Evolutionary conservation across 1,140 invertebrate genomes (phyloP), one percentile per base, ranked within the genome.

Genomic region (Riptortus pedestris): DNA sequence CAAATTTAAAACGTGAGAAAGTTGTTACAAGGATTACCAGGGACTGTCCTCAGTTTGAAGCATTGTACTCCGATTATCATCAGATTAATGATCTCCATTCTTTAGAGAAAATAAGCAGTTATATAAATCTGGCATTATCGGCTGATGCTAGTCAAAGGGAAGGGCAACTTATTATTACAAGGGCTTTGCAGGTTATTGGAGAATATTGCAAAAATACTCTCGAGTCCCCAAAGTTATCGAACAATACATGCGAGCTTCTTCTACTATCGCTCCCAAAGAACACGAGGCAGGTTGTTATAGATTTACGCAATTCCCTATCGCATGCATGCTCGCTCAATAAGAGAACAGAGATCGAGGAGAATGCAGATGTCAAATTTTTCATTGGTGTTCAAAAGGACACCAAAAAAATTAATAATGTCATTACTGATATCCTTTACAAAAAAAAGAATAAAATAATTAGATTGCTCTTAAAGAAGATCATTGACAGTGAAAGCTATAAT

Each of bases 81-180:
- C 20, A 60, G 55, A 62, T 69, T 47, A 62, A 63, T 48, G 68
- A 69, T 63, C 55, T 64, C 16, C 29, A 66, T 63, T 69, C 68
- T 24, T 63, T 69, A 43, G 27, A 66, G 38, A 68, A 66, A 63
- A 66, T 68, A 57, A 55, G 26, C 12, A 16, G 58, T 4, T 64
- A 64, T 64, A 2, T 64, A 58, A 57, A 22, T 9, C 22, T 64
- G 2, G 51, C 52, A 5, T 14, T 57, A 16, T 57, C 31, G 14
- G 24, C 29, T 16, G 20, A 64, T 58, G 14, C 63, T 59, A 22
- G 7, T 5, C 18, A 57, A 9, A 64, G 22, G 18, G 29, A 64
- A 64, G 63, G 63, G 45, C 51, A 58, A 38, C 18, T 64, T 24
- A 43, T 45, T 22, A 64, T 64, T 38, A 38, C 12, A 33, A 38